Base-by-base conservation (phyloP, 2,797 vertebrate species). In the Carcharodon carcharias region DNA sequence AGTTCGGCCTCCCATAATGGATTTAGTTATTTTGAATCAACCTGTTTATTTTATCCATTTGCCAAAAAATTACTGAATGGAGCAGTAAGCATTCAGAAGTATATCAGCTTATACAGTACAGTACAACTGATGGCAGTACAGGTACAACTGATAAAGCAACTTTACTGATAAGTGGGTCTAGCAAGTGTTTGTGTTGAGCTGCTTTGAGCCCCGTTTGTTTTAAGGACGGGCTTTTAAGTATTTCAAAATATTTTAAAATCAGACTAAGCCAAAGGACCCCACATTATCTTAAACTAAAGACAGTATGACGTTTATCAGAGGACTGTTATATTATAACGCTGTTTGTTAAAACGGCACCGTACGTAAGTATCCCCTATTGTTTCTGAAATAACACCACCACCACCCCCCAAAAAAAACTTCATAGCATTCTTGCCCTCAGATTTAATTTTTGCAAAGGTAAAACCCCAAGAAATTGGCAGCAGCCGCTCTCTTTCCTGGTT, bases 131-230 rank as follows among this genome's bases (percentile, higher is more conserved):
- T 18, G 65, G 28, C 96, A 54, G 35, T 23, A 21, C 96, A 96
- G 96, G 96, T 96, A 92, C 96, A 87, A 69, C 95, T 40, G 95
- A 63, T 82, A 96, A 91, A 45, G 54, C 26, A 23, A 96, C 77
- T 71, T 65, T 63, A 0, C 82, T 16, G 96, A 95, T n/a, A 45
- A 96, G 61, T 65, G 58, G 87, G 89, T 69, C 40, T 85, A 95
- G 96, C 82, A 8, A 96, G 96, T 96, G 96, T 96, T 97, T 96
- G 96, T 96, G 82, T 95, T 96, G 96, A 35, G 95, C 96, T 96
- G 95, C 87, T 95, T 80, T 77, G 96, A 97, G 96, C 96, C 97
- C 96, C 96, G 96, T 97, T 96, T 96, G 96, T 95, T 91, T 96
- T 96, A 35, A 82, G 95, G 92, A 67, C 21, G 80, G 56, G 35